Percentiles rank a stretch among this genome's conserved stretches.
These are phyloP conservation scores for Parotocinclus haroldoi DNA, from an alignment of 2,797 vertebrate species.

Conservation along the genomic window DNA sequence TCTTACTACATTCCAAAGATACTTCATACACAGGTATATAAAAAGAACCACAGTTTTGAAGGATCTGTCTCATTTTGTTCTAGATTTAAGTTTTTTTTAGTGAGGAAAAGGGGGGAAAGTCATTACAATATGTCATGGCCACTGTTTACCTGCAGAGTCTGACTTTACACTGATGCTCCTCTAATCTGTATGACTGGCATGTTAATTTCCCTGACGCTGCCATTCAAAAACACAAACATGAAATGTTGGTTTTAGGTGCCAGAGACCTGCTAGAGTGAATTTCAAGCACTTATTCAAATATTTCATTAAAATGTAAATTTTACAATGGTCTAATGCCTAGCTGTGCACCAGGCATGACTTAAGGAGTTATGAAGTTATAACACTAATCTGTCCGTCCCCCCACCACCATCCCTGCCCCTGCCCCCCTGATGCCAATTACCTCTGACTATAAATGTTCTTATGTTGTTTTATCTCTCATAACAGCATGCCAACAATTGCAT, in stretches of 20 bases:
- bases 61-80: too few relatives aligned
- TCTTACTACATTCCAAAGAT: too few relatives aligned
- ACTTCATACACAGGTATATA: constrained; percentile 10
- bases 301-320: constrained; percentile 90
- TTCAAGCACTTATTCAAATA: constrained; percentile 86
- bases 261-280: constrained; percentile 79
- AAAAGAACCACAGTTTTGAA: constrained; percentile 16
- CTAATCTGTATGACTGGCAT: constrained; percentile 80
- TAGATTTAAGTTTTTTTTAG: background rate
- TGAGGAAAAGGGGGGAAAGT: constrained; percentile 40
- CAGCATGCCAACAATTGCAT: constrained; percentile 63
- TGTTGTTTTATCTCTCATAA: constrained; percentile 73
- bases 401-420: constrained; percentile 35
- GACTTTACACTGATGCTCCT: constrained; percentile 76
- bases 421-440: constrained; percentile 75
- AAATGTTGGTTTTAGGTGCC: constrained; percentile 78
- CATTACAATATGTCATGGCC: constrained; percentile 71
- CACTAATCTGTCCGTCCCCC: constrained; percentile 47
- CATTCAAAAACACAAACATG: constrained; percentile 85
- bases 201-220: constrained; percentile 78
- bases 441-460: constrained; percentile 66
- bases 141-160: constrained; percentile 76
- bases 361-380: constrained; percentile 82
- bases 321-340: constrained; percentile 71
- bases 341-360: constrained; percentile 82